Conservation (phyloP, 2,113 vertebrate genomes). For the Elephas maximus region DNA sequence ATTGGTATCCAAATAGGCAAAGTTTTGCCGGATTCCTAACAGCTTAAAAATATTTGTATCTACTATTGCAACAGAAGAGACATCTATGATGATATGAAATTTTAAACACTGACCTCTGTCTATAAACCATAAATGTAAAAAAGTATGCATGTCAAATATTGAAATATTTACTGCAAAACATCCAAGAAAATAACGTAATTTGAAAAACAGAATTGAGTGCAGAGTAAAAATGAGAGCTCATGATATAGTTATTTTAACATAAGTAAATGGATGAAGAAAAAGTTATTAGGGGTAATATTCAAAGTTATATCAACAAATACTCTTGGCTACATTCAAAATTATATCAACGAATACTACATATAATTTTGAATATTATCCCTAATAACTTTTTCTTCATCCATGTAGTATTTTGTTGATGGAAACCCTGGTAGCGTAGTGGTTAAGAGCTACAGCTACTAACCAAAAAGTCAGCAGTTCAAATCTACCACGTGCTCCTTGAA, state of each 20-base stretch:
- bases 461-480: too few relatives aligned
- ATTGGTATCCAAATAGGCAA: not conserved
- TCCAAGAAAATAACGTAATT: not conserved
- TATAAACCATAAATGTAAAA: not conserved
- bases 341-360: too few relatives aligned
- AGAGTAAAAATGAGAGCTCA: not conserved
- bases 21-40: conserved; percentile 25
- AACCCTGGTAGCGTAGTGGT: too few relatives aligned
- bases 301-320: not conserved
- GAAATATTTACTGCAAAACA: conserved; percentile 5
- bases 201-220: conserved; percentile 22
- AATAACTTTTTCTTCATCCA: too few relatives aligned
- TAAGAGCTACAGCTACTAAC: too few relatives aligned
- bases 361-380: too few relatives aligned
- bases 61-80: not conserved
- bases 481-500: too few relatives aligned
- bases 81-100: not conserved
- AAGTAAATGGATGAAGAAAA: not conserved
- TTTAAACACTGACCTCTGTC: not conserved
- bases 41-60: not conserved
- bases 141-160: not conserved
- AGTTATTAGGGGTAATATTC: conserved; percentile 19
- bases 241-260: not conserved
- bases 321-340: too few relatives aligned
- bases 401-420: too few relatives aligned